Evolutionary conservation across 2,113 vertebrate genomes (phyloP).

Genomic region (Archocentrus centrarchus): DNA sequence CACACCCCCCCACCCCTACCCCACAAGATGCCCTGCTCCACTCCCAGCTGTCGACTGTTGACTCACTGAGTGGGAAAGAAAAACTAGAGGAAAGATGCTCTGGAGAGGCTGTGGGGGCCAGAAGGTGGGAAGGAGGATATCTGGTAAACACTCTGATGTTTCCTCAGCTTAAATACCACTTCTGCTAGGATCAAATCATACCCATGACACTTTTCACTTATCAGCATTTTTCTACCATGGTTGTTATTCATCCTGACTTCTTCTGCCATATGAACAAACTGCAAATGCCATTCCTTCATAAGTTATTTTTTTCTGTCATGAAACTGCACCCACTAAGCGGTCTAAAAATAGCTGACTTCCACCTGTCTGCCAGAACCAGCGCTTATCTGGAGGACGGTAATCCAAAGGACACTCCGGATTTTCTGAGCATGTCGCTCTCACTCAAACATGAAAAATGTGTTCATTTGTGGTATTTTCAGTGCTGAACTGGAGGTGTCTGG

Average conservation of each 20-base stretch:
- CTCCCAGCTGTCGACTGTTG: constrained; percentile 61
- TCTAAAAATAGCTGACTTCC: constrained; percentile 71
- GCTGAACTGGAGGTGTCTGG: constrained; percentile 55
- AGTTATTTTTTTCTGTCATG: constrained; percentile 38
- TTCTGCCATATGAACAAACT: constrained; percentile 45
- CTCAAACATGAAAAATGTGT: constrained; percentile 25
- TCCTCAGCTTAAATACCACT: constrained; percentile 30
- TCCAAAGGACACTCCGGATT: constrained; percentile 55
- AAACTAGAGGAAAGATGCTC: constrained; percentile 36
- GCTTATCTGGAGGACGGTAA: constrained; percentile 63
- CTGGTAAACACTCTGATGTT: constrained; percentile 54
- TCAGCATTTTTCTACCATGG: constrained; percentile 39
- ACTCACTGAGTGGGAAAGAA: constrained; percentile 54
- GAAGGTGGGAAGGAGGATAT: constrained; percentile 33
- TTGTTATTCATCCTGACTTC: constrained; percentile 45
- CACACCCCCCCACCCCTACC: background rate
- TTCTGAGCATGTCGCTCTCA: constrained; percentile 37
- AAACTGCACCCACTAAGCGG: constrained; percentile 61
- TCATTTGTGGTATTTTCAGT: constrained; percentile 55
- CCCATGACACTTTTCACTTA: constrained; percentile 30
- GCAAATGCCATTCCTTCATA: constrained; percentile 64
- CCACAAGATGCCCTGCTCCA: constrained; percentile 35
- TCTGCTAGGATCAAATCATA: constrained; percentile 34
- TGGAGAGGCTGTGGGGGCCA: constrained; percentile 15
- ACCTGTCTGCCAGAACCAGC: constrained; percentile 65